Base-by-base conservation (phyloP, 2,113 vertebrate species). In the Argyrosomus japonicus region DNA sequence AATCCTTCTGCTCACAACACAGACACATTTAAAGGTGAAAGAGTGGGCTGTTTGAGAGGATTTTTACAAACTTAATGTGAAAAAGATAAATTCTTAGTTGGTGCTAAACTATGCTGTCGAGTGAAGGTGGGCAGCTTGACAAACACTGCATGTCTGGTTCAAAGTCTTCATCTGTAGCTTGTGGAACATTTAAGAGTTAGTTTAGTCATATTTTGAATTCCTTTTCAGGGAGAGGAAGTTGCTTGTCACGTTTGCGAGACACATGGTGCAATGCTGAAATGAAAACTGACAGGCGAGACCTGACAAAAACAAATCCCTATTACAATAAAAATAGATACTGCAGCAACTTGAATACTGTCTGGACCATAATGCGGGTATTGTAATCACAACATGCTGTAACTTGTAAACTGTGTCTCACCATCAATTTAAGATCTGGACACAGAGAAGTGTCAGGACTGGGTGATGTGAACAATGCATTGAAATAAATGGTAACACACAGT, bases 201-300 rank as follows among this genome's bases (percentile, higher is more conserved):
- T 51, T 12, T 3, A 3, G 51, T 84, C 82, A 51, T 75, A 36
- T 6, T 89, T 14, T 81, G 56, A 75, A 80, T 91, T 88, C 77
- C 63, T 79, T 69, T 73, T 62, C 25, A 60, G 75, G 72, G 69
- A 82, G 82, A 82, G 75, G 77, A 84, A 79, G 67, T 68, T 56
- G 32, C 67, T 70, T 1, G 0, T 47, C 29, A 32, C n/a, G 58
- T 60, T 62, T 57, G 51, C 17, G 32, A 63, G 40, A 23, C 3
- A 23, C 12, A 45, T 29, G 19, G 27, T 65, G 14, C 32, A 77
- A 74, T 36, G 57, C 29, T 64, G 57, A 79, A 76, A 77, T 54
- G 60, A 74, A 72, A 79, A 71, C 60, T 48, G 25, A 21, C 40
- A 32, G 70, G 29, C 7, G 5, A 50, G 23, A 67, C 48, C 43